Conservation (phyloP, 2,113 vertebrate species). For the Cricetomys ansorgei region DNA sequence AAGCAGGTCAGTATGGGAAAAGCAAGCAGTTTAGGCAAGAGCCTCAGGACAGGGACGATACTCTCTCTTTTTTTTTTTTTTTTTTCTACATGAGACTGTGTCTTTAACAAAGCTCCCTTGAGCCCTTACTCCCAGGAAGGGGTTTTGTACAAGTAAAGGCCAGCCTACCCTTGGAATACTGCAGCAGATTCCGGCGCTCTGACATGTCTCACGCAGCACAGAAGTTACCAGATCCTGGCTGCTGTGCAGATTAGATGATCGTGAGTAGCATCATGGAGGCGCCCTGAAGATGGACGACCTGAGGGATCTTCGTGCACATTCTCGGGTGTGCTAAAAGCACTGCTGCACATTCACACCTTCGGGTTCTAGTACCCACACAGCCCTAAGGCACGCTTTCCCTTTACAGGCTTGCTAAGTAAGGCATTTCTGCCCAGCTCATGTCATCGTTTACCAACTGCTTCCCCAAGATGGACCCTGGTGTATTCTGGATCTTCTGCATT, state of each 20-base stretch:
- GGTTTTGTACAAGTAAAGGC: not conserved
- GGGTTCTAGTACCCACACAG: too few relatives aligned
- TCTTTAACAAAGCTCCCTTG: not conserved
- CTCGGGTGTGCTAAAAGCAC: not conserved
- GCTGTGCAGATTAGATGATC: rapidly evolving
- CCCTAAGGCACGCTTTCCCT: not conserved
- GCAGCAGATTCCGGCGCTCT: not conserved
- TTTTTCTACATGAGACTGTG: not conserved
- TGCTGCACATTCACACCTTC: rapidly evolving
- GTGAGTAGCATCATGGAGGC: not conserved
- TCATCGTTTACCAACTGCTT: not conserved
- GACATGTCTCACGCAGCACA: not conserved
- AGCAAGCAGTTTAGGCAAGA: not conserved
- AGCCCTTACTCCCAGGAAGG: not conserved
- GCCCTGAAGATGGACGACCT: not conserved
- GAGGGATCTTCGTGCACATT: too few relatives aligned
- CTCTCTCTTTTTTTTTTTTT: not conserved
- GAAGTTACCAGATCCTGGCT: not conserved
- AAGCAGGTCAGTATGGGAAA: not conserved
- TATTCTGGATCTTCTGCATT: not conserved
- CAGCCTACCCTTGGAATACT: not conserved
- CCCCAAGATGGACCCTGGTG: too few relatives aligned
- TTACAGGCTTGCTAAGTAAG: not conserved
- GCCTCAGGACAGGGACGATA: not conserved
- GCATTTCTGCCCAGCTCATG: rapidly evolving